Evolutionary conservation across 2,113 vertebrate species (phyloP).

Genomic region (Rhea americana): DNA sequence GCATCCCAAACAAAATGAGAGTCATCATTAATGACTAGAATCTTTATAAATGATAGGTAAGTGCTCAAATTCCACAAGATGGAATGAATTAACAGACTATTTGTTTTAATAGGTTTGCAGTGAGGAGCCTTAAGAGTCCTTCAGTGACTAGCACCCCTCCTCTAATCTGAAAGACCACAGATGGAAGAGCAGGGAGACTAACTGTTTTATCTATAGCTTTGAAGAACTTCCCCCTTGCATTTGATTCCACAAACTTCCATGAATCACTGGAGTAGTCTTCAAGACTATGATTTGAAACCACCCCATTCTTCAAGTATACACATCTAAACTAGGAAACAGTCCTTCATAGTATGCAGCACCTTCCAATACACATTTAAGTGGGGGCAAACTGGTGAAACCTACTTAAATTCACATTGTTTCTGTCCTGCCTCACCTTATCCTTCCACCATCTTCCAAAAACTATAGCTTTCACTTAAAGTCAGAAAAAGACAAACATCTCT

Average conservation of each 20-base stretch:
- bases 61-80: not conserved
- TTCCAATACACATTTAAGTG: not conserved
- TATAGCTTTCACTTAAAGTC: not conserved
- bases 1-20: not conserved
- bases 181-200: not conserved
- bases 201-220: not conserved
- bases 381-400: not conserved
- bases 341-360: not conserved
- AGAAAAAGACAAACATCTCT: not conserved
- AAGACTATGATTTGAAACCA: not conserved
- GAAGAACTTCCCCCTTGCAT: not conserved
- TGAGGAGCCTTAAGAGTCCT: not conserved
- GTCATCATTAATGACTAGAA: not conserved
- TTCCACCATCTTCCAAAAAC: constrained; percentile 9
- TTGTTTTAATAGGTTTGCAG: not conserved
- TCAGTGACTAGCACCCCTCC: not conserved
- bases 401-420: not conserved
- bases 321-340: not conserved
- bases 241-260: not conserved
- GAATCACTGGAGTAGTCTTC: not conserved
- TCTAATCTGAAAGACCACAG: not conserved
- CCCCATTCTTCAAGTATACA: not conserved
- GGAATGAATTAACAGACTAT: not conserved
- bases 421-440: not conserved
- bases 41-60: not conserved